Evolutionary conservation across 2,888 invertebrate genomes (phyloP), one percentile per base, ranked within the genome.

Genomic region (Encarsia formosa): DNA sequence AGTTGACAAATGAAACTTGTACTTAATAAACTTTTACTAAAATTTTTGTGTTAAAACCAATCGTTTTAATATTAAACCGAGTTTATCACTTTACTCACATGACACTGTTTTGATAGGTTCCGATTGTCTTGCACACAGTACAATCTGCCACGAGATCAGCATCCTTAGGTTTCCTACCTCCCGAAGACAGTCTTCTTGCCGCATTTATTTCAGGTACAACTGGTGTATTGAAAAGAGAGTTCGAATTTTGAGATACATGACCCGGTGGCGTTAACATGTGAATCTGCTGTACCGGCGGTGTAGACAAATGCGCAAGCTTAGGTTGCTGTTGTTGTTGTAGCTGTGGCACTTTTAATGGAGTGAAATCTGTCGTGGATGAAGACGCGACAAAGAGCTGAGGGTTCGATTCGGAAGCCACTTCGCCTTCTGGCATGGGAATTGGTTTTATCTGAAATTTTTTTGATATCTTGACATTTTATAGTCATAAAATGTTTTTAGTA

Each of bases 381-480:
- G 77, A 70, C 5, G 68, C 74, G 32, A 71, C 66, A 32, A 88
- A 88, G 77, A 88, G 85, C 67, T 88, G 87, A 0, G 87, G 86
- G 66, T 86, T 87, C n/a, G 78, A 76, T 54, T 76, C 76, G 1
- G 79, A 79, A 2, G 77, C 75, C 23, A 80, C 75, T 29, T 85
- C 84, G 2, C 90, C 89, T 50, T 87, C 88, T 16, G 87, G 88
- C 65, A 89, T 79, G 4, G 87, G 87, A 63, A 87, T 86, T 4
- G 87, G 85, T 70, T 87, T 87, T 56, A 88, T 86, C 86, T 87
- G 26, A 2, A 31, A 55, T n/a, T 22, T n/a, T n/a, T n/a, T n/a
- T n/a, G n/a, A n/a, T n/a, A n/a, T n/a, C n/a, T n/a, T n/a, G n/a
- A n/a, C n/a, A n/a, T n/a, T n/a, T n/a, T n/a, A n/a, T n/a, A n/a